Percentiles rank a stretch among this genome's conserved stretches.
These are phyloP conservation scores for Pitangus sulphuratus DNA, from an alignment of 2,797 vertebrate species.

Conservation along the genomic window DNA sequence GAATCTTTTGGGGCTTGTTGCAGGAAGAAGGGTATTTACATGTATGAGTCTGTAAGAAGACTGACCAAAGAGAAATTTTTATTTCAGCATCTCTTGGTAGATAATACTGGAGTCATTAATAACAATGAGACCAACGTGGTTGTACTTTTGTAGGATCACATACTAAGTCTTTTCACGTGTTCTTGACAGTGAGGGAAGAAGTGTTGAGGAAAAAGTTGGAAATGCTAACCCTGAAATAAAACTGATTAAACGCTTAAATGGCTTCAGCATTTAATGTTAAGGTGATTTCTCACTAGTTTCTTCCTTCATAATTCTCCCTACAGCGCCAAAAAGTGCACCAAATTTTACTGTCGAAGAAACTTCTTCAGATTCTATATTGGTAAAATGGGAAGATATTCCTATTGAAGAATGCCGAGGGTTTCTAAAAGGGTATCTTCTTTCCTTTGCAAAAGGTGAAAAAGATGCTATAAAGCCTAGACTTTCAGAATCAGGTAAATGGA, in stretches of 20 bases:
- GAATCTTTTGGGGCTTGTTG: not conserved
- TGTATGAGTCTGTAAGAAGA: not conserved
- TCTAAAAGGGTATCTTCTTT: constrained; percentile 79
- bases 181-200: not conserved
- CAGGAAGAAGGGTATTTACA: not conserved
- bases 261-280: not conserved
- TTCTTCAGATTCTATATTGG: constrained; percentile 78
- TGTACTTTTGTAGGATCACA: not conserved
- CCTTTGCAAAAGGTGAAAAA: constrained; percentile 79
- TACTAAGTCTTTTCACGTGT: not conserved
- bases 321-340: constrained; percentile 77
- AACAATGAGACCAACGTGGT: not conserved
- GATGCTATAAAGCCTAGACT: constrained; percentile 65
- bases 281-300: not conserved
- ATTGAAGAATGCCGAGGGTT: constrained; percentile 78
- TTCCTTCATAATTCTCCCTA: not conserved
- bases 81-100: not conserved
- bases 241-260: not conserved
- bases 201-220: not conserved
- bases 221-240: not conserved
- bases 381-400: constrained; percentile 80
- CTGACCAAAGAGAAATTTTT: not conserved
- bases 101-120: not conserved
- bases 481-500: constrained; percentile 72
- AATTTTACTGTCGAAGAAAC: constrained; percentile 78